Evolutionary conservation across 2,797 vertebrate species (phyloP).

Genomic region (Propithecus deckenii): DNA sequence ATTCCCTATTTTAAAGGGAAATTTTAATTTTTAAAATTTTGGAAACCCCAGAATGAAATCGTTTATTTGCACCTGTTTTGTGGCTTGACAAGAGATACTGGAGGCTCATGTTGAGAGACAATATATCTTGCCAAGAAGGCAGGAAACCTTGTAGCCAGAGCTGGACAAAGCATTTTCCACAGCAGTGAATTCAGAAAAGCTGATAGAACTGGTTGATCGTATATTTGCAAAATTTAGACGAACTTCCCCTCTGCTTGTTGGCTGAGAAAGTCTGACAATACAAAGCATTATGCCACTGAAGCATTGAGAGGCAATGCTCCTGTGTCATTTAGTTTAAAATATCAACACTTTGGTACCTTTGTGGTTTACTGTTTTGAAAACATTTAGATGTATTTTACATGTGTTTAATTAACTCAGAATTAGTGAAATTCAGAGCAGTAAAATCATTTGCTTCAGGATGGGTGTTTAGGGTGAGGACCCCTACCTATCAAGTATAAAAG

Average conservation of each 20-base stretch:
- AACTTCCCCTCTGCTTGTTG: background rate
- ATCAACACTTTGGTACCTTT: background rate
- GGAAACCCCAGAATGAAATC: background rate
- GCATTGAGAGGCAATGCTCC: background rate
- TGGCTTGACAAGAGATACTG: background rate
- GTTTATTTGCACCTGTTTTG: background rate
- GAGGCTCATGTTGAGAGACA: background rate
- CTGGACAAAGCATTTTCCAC: conserved; percentile 4
- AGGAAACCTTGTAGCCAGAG: conserved; percentile 46
- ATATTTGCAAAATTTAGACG: conserved; percentile 5
- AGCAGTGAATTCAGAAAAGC: conserved; percentile 12
- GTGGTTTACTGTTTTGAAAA: background rate
- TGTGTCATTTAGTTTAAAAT: background rate
- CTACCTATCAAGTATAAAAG: background rate
- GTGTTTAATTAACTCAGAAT: background rate
- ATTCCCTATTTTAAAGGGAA: background rate
- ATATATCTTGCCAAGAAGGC: conserved; percentile 44
- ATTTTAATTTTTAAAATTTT: background rate
- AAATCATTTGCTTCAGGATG: background rate
- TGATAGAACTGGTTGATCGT: background rate
- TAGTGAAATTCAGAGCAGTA: background rate
- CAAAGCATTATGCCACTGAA: background rate
- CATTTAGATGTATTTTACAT: background rate
- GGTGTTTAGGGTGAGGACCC: background rate
- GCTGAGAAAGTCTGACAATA: background rate